Base-by-base conservation (phyloP, 2,888 invertebrate species). In the Diaphora mendica region DNA sequence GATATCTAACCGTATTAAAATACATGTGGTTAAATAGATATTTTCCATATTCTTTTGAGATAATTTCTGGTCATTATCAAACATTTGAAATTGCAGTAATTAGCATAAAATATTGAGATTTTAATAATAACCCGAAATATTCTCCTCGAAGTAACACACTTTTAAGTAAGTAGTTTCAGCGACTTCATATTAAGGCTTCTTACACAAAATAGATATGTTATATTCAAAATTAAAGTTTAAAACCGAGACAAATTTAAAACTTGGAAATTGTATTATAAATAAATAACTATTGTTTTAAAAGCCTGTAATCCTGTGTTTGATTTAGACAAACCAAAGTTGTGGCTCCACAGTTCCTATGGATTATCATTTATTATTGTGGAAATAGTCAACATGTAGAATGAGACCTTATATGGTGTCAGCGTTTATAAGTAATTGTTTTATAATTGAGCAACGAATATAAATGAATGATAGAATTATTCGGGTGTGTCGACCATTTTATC, bases 361-460 rank as follows among this genome's bases (percentile, higher is more conserved):
- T 62, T 42, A 30, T 26, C 39, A 69, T 9, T 42, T n/a, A n/a
- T 62, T 62, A 44, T 59, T 69, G 42, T 62, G 30, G 42, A 39
- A 69, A 69, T 30, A 42, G 42, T 23, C 59, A 26, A 42, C 23
- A 42, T 62, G 30, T 42, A 59, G 26, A 42, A 59, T 9, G 20
- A 59, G 8, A 26, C 69, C 69, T 20, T 69, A 42, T 69, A 69
- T 11, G 62, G 59, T 30, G 13, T 26, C 17, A 59, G 42, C 26
- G 62, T 67, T 62, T 62, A 30, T 30, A 62, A 30, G 62, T 62
- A 65, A 65, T n/a, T 39, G 39, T 42, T 65, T 65, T 23, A 15
- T 67, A 20, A 48, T 67, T 48, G 44, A 30, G 30, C 44, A 66
- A 44, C 44, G 44, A 66, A 66, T 66, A 66, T 66, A n/a, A 66